Evolutionary conservation across 1,140 invertebrate species (phyloP).

Genomic region (Solenopsis fugax): DNA sequence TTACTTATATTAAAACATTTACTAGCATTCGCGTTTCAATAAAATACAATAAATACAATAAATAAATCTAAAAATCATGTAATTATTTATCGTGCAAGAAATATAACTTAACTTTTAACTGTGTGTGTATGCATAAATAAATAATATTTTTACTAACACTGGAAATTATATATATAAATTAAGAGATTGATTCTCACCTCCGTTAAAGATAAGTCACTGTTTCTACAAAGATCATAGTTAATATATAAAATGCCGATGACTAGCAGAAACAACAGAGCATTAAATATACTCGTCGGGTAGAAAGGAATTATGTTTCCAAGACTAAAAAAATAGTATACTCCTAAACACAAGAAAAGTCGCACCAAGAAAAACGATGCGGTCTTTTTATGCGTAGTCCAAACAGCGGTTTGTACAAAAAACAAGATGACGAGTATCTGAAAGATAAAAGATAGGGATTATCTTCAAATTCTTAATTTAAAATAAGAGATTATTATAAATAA

Average conservation of each 20-base stretch:
- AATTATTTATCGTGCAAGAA: not conserved
- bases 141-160: constrained; percentile 20
- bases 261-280: constrained; percentile 28
- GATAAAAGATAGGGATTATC: constrained; percentile 25
- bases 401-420: constrained; percentile 46
- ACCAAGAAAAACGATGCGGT: constrained; percentile 63
- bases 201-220: not conserved
- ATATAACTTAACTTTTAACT: not conserved
- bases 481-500: not conserved
- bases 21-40: not conserved
- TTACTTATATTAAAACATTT: not conserved
- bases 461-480: not conserved
- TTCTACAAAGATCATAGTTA: constrained; percentile 46
- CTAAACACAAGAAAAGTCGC: constrained; percentile 61
- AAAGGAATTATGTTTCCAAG: constrained; percentile 52
- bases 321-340: constrained; percentile 75
- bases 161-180: constrained; percentile 15
- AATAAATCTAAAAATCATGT: not conserved
- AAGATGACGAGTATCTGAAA: constrained; percentile 77
- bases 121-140: not conserved
- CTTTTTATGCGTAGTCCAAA: constrained; percentile 47
- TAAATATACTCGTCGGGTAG: constrained; percentile 34
- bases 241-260: constrained; percentile 52
- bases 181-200: constrained; percentile 24
- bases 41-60: not conserved